phyloP scores from a whole-genome alignment of 2,113 vertebrate genomes.

The Chiloscyllium plagiosum region DNA sequence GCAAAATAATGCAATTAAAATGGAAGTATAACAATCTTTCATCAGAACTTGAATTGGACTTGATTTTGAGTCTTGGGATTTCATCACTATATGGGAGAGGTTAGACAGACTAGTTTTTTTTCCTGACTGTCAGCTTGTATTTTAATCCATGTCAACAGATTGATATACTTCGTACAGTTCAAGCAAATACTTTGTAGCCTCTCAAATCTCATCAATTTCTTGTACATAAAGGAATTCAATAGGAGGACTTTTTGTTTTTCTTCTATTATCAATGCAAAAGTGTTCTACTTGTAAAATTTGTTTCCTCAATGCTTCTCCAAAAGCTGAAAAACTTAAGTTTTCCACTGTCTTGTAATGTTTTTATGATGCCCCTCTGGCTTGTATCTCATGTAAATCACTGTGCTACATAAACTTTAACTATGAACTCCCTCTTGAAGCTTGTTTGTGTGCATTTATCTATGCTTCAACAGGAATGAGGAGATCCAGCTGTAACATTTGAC shows the following conservation, averaged over 20 bases:
- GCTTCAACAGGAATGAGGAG: background rate
- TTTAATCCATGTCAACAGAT: background rate
- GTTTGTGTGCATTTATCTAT: background rate
- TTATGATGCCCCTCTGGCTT: background rate
- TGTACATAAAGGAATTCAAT: background rate
- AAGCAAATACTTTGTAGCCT: background rate
- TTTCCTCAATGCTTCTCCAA: background rate
- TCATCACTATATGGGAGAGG: background rate
- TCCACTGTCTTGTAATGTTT: background rate
- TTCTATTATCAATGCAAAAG: background rate
- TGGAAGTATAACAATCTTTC: background rate
- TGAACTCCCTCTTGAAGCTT: background rate
- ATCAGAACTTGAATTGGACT: background rate
- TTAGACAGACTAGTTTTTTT: background rate
- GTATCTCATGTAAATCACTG: background rate
- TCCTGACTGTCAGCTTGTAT: background rate
- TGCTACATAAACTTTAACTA: background rate
- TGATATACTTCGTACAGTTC: background rate
- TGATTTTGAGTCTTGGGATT: background rate
- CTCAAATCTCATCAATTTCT: background rate
- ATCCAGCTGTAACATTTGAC: background rate
- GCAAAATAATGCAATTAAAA: background rate
- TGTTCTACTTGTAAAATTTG: conserved; percentile 1
- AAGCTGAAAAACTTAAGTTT: background rate
- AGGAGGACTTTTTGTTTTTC: background rate